A percentile compares a stretch with the other conserved stretches of the same genome.
phyloP scores from a whole-genome alignment of 2,113 vertebrate species.

The Peromyscus maniculatus region DNA sequence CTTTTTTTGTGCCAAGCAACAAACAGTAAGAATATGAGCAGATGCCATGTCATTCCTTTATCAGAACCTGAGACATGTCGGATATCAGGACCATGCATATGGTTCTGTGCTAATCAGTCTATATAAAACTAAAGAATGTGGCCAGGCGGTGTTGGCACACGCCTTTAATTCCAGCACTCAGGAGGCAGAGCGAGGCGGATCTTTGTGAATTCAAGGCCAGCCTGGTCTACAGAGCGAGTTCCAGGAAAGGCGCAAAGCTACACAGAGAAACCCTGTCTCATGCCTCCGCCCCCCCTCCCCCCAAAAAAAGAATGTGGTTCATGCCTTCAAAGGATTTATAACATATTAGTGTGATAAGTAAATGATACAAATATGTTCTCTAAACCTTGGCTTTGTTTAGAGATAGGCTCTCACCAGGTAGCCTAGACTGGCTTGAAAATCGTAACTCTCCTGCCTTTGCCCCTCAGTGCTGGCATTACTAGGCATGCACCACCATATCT shows the following conservation, averaged over 20 bases:
- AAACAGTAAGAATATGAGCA: conserved; percentile 17
- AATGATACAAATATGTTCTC: conserved; percentile 28
- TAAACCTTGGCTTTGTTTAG: background rate
- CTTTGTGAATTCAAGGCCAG: no score
- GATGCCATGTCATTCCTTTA: background rate
- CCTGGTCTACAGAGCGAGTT: no score
- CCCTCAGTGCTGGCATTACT: background rate
- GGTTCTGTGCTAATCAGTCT: background rate
- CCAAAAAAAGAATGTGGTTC: background rate
- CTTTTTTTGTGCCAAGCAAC: conserved; percentile 49
- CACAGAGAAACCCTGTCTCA: no score
- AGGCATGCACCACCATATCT: background rate
- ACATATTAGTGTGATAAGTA: conserved; percentile 32
- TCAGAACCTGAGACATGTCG: background rate
- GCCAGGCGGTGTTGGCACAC: no score
- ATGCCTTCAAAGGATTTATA: conserved; percentile 44
- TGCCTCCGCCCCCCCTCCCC: no score
- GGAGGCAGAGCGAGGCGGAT: no score
- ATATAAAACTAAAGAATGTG: conserved; percentile 21
- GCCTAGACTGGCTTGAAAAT: background rate
- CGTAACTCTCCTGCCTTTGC: background rate
- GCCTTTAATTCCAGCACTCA: no score
- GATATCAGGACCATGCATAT: background rate
- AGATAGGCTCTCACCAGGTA: background rate
- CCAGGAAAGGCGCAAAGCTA: no score